Base-by-base conservation (phyloP, 2,888 invertebrate species). In the Drosophila lacicola region DNA sequence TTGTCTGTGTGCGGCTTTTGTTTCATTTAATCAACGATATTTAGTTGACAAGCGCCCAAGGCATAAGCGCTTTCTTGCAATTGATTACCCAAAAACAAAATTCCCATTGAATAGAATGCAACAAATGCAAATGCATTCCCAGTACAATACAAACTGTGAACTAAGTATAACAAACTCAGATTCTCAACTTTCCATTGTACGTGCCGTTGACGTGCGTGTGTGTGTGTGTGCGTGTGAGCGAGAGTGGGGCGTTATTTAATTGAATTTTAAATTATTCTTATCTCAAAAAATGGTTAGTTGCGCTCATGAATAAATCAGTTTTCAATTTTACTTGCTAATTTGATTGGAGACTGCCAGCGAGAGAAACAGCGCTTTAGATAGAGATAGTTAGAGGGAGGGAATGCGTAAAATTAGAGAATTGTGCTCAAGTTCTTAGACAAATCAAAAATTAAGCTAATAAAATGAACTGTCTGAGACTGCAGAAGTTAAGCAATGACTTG, bases 281-380 rank as follows among this genome's bases (percentile, higher is more conserved):
- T 69, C 75, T 78, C 71, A 67, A 78, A 76, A 72, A 78, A 76
- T 77, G 73, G 75, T 80, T 76, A 82, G 72, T 71, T 73, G 57
- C 44, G 33, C 82, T 81, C 77, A 86, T 86, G 85, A 81, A 86
- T 86, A 88, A 86, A 74, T 81, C 85, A 86, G 81, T 61, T 82
- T 85, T 82, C 85, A 85, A 86, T 86, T 88, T 88, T 51, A 85
- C 71, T 81, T 80, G 83, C 75, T 88, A 88, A 86, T 86, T 88
- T 88, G 82, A 88, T 82, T 88, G 68, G 76, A 75, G 76, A 75
- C 68, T 66, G 47, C 41, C 46, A 55, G 42, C 50, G 47, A 29
- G 42, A 11, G 46, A 36, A 29, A 29, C 5, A 37, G 2, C 21
- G 44, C 19, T 34, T 10, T 11, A 17, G 3, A 10, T 10, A 4